Evolutionary conservation across 2,888 invertebrate genomes (phyloP), one percentile per base, ranked within the genome.

Genomic region (Endotricha flammealis): DNA sequence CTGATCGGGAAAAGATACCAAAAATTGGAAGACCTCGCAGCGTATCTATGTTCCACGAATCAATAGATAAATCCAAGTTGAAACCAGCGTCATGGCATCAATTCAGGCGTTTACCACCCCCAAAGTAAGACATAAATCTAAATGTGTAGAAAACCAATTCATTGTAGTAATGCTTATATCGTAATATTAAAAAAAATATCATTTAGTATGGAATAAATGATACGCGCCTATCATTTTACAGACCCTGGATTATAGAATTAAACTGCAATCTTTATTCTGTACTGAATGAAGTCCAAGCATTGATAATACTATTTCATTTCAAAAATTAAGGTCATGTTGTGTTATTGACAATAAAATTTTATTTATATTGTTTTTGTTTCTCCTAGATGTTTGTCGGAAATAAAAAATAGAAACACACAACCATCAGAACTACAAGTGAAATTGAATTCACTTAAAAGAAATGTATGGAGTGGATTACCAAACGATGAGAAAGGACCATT

Each of bases 401-500:
- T 74, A 32, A 87, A 75, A 50, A 71, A 48, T 35, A 71, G 76
- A 57, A 74, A 70, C 41, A 64, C 66, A 37, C 89, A 90, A 56
- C 75, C 89, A 16, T 72, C 88, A 30, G 91, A 92, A 57, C 82
- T 92, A 28, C 91, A 92, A 71, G 88, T 92, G 4, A 92, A 92
- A 64, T 68, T 94, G 4, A 87, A 87, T 41, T 88, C 91, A 0
- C 63, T 94, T 14, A 92, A 91, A 59, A 92, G 91, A 64, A 92
- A 92, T 72, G 87, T 94, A 29, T 94, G 94, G 94, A 91, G 91
- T 2, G 93, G 93, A 3, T 70, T 88, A 14, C 79, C 78, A 49
- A 74, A 40, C 50, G 87, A 79, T 46, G 79, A 79, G 12, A 88
- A 82, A 55, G 82, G 78, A 30, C 92, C 93, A 0, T 50, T 93